Percentiles rank a stretch among this genome's conserved stretches.
Conservation (phyloP, 2,113 vertebrate genomes). For the Zapornia atra region DNA sequence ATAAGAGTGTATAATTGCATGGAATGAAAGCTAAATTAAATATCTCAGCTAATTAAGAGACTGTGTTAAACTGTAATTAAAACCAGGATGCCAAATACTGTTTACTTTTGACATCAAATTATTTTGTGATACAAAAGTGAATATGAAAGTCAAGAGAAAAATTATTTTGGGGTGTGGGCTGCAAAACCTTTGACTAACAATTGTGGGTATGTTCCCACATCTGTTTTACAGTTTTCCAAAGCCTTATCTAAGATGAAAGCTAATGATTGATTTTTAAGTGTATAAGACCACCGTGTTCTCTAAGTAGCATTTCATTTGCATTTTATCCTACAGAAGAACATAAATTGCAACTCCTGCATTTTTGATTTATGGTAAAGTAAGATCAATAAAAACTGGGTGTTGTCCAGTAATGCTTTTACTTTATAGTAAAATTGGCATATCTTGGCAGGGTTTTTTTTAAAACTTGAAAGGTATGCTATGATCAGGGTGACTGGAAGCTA, state of each 20-base stretch:
- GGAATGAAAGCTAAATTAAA: conserved; percentile 75
- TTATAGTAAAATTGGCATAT: not conserved
- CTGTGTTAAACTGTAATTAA: conserved; percentile 68
- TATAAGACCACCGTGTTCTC: not conserved
- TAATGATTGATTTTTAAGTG: not conserved
- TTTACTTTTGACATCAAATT: conserved; percentile 62
- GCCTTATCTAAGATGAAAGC: not conserved
- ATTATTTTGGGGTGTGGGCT: not conserved
- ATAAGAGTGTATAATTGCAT: conserved; percentile 70
- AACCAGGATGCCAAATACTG: conserved; percentile 31
- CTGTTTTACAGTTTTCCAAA: not conserved
- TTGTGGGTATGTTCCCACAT: not conserved
- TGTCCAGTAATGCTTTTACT: conserved; percentile 39
- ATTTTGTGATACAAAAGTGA: conserved; percentile 34
- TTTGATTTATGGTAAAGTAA: not conserved
- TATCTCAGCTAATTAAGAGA: conserved; percentile 68
- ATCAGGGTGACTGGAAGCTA: not conserved
- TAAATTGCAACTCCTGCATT: not conserved
- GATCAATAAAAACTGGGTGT: not conserved
- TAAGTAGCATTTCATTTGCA: not conserved
- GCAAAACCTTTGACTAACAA: not conserved
- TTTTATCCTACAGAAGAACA: not conserved
- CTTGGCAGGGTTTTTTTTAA: not conserved
- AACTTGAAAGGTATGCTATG: not conserved
- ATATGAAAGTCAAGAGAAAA: not conserved